Conservation (phyloP, 2,797 vertebrate genomes). For the Lutjanus campechanus region DNA sequence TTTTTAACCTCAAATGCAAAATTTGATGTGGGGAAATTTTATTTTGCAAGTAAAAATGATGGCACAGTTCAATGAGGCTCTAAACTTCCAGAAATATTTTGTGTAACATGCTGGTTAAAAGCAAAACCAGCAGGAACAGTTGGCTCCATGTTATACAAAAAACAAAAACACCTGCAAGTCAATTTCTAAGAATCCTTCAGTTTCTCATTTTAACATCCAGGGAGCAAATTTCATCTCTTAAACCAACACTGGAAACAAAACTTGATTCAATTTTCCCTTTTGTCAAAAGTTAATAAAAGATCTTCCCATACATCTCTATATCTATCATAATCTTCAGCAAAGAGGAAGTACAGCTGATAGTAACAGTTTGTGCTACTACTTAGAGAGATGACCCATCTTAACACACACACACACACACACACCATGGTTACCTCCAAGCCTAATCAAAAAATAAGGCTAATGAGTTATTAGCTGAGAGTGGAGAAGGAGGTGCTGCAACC, state of each 20-base stretch:
- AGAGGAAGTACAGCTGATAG: slow-evolving; percentile 9
- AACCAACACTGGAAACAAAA: not conserved
- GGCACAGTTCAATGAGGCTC: not conserved
- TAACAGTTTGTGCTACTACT: slow-evolving; percentile 18
- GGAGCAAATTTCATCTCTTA: not conserved
- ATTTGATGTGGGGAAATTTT: no score
- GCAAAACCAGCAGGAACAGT: not conserved
- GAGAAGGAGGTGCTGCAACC: slow-evolving; percentile 44
- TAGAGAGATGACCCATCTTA: not conserved
- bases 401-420: slow-evolving; percentile 16
- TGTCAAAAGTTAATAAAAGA: not conserved
- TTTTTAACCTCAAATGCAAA: not conserved
- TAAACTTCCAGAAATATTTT: not conserved
- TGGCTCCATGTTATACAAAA: not conserved
- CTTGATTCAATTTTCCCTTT: not conserved
- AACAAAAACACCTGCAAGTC: no score
- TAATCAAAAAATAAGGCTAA: no score
- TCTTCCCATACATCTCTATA: no score
- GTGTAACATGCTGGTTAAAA: not conserved
- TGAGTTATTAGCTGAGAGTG: slow-evolving; percentile 78
- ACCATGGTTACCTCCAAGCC: not conserved
- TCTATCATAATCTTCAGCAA: not conserved
- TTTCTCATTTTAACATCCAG: not conserved
- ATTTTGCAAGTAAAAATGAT: no score
- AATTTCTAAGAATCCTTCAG: not conserved